phyloP scores from a whole-genome alignment of 2,888 invertebrate genomes.

The Sesia apiformis region DNA sequence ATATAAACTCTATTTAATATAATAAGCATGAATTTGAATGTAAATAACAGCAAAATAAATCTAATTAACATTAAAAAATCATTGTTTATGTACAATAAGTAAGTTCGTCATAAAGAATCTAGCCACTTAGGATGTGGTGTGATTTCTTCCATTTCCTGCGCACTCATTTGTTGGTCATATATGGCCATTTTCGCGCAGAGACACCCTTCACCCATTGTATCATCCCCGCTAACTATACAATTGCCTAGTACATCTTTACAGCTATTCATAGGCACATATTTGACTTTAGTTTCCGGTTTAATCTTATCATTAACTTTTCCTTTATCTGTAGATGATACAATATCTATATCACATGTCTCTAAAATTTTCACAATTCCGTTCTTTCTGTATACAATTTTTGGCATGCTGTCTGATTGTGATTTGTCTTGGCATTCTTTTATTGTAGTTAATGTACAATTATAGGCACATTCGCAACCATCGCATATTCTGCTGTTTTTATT shows the following conservation, averaged over 20 bases:
- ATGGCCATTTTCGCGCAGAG: conserved; percentile 56
- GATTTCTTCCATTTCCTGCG: conserved; percentile 59
- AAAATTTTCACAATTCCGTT: conserved; percentile 52
- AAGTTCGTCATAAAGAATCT: too few relatives aligned
- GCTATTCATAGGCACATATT: conserved; percentile 37
- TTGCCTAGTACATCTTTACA: conserved; percentile 57
- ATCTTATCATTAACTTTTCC: conserved; percentile 2
- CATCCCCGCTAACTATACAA: conserved; percentile 55
- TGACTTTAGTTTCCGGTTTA: conserved; percentile 7
- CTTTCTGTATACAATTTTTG: conserved; percentile 34
- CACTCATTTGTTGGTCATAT: conserved; percentile 40
- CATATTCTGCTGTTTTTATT: conserved; percentile 12
- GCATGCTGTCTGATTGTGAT: conserved; percentile 7
- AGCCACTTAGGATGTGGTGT: conserved; percentile 38
- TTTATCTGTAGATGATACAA: conserved; percentile 11
- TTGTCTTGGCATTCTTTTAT: neutral
- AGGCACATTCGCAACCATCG: conserved; percentile 33
- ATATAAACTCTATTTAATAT: too few relatives aligned
- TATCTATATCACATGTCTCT: conserved; percentile 39
- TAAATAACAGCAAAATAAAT: too few relatives aligned
- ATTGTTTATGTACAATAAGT: too few relatives aligned
- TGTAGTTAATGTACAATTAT: conserved; percentile 6
- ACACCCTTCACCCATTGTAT: conserved; percentile 49
- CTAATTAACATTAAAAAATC: too few relatives aligned
- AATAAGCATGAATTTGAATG: too few relatives aligned